phyloP scores from a whole-genome alignment of 2,797 vertebrate species.

The Fistularia tabacaria region DNA sequence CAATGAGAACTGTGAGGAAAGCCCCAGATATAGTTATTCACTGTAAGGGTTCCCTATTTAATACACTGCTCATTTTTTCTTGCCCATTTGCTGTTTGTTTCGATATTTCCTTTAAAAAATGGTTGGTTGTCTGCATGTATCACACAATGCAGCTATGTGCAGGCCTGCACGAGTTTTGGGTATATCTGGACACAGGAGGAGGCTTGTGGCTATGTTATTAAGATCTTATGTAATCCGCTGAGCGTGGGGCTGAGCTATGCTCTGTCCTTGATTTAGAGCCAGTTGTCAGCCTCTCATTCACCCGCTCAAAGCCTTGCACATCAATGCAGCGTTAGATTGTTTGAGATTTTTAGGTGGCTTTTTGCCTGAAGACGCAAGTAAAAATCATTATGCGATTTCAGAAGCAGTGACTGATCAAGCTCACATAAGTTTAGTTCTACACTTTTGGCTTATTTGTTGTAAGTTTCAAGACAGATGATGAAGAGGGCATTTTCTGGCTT shows the following conservation, averaged over 20 bases:
- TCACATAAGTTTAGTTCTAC: too few species aligned
- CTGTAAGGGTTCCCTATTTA: too few species aligned
- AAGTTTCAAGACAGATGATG: too few species aligned
- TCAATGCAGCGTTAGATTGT: neutral
- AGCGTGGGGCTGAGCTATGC: constrained; percentile 17
- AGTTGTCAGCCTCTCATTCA: constrained; percentile 29
- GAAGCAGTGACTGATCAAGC: too few species aligned
- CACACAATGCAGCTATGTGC: neutral
- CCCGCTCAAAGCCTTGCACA: constrained; percentile 6
- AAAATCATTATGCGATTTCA: neutral
- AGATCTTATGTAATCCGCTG: constrained; percentile 47
- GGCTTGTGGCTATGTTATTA: constrained; percentile 45
- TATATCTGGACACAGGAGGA: constrained; percentile 39
- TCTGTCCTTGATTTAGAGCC: constrained; percentile 49
- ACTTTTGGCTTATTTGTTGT: too few species aligned
- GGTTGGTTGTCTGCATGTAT: neutral
- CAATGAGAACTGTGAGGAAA: too few species aligned
- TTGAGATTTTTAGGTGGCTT: neutral
- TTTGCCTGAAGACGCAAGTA: neutral
- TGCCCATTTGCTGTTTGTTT: too few species aligned
- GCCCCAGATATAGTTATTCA: too few species aligned
- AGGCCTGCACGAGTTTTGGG: neutral
- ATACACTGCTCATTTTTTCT: too few species aligned
- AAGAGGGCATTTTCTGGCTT: too few species aligned
- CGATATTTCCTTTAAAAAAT: neutral